Percentiles rank a stretch among this genome's conserved stretches.
These are phyloP conservation scores for Aplodontia rufa DNA, from an alignment of 2,113 vertebrate genomes.

Conservation along the genomic window DNA sequence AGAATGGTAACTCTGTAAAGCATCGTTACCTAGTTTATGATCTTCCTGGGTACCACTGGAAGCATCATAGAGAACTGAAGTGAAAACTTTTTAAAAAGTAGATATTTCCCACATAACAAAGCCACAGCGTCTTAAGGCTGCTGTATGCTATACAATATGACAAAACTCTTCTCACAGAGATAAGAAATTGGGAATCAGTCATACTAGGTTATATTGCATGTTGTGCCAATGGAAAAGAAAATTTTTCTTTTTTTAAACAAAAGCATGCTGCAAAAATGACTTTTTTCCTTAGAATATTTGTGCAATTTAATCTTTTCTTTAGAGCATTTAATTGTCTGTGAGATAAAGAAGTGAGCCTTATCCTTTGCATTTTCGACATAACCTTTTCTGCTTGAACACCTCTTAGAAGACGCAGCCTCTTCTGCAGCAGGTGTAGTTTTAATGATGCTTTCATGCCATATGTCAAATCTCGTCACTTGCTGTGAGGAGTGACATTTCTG, in stretches of 20 bases:
- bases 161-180: not conserved
- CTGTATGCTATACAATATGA: not conserved
- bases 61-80: not conserved
- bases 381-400: slow-evolving; percentile 87
- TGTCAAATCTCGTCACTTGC: slow-evolving; percentile 97
- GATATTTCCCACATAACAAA: not conserved
- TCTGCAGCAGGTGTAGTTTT: slow-evolving; percentile 93
- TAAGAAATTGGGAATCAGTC: not conserved
- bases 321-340: slow-evolving; percentile 74
- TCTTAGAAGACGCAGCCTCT: slow-evolving; percentile 87
- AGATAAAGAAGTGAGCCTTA: slow-evolving; percentile 80
- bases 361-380: slow-evolving; percentile 83
- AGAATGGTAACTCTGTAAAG: not conserved
- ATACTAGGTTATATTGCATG: not conserved
- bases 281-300: not conserved
- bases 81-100: not conserved
- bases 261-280: not conserved
- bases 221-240: not conserved
- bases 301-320: slow-evolving; percentile 3
- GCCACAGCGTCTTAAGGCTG: not conserved
- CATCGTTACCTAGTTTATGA: accelerated
- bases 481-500: slow-evolving; percentile 96
- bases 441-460: slow-evolving; percentile 98
- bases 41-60: not conserved
- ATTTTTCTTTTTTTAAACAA: not conserved